These are phyloP conservation scores for Sphaerophoria taeniata DNA, from an alignment of 2,888 invertebrate species.

Conservation along the genomic window DNA sequence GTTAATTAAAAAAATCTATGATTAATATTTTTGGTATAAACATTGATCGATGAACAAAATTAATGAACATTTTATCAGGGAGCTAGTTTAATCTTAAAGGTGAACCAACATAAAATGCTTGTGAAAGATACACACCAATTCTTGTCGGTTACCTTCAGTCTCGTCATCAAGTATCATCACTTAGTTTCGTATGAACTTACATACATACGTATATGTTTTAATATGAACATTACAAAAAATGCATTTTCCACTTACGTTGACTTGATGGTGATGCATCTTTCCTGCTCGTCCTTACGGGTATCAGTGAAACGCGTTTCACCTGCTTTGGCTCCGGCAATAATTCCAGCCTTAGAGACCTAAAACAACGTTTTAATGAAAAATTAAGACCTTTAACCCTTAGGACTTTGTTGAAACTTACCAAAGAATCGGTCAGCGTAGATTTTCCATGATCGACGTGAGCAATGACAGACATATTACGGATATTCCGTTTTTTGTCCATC, in stretches of 20 bases:
- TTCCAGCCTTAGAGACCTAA: slow-evolving; percentile 96
- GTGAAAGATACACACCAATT: slow-evolving; percentile 72
- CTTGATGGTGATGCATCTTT: slow-evolving; percentile 99
- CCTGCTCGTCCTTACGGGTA: slow-evolving; percentile 99
- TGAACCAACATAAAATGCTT: slow-evolving; percentile 41
- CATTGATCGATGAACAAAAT: not conserved
- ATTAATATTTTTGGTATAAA: not conserved
- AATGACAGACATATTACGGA: slow-evolving; percentile 99
- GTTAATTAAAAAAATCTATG: slow-evolving; percentile 63
- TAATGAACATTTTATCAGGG: slow-evolving; percentile 52
- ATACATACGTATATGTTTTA: not conserved
- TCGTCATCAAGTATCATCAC: slow-evolving; percentile 77
- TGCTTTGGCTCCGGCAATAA: slow-evolving; percentile 99
- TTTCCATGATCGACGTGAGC: slow-evolving; percentile 99
- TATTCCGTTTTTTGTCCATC: slow-evolving; percentile 99
- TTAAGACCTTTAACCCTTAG: slow-evolving; percentile 19
- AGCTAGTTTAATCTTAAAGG: slow-evolving; percentile 59
- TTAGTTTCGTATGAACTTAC: not conserved
- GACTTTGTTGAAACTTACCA: slow-evolving; percentile 85
- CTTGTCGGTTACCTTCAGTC: slow-evolving; percentile 70
- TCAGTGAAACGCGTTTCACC: slow-evolving; percentile 99
- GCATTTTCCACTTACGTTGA: slow-evolving; percentile 92
- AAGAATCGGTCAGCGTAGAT: slow-evolving; percentile 99
- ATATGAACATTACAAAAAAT: not conserved
- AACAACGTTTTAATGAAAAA: slow-evolving; percentile 53